Percentiles rank a stretch among this genome's conserved stretches.
These are phyloP conservation scores for Epizoanthus rinbou DNA, from an alignment of 92 coral and sea anemone species.

Conservation along the genomic window DNA sequence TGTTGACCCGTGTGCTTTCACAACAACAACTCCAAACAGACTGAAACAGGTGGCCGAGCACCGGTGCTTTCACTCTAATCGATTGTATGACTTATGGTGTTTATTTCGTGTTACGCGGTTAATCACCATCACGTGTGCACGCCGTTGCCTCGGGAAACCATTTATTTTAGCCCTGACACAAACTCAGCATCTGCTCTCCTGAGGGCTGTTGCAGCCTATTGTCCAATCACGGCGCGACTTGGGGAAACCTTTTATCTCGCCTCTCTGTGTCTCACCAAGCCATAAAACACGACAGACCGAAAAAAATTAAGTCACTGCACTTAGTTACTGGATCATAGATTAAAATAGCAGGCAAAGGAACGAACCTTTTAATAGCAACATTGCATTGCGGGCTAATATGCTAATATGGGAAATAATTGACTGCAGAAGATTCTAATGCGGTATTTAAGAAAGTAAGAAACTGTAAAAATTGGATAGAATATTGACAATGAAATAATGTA, in stretches of 20 bases:
- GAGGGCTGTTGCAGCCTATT: too few relatives aligned
- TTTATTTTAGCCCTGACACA: conserved; percentile 74
- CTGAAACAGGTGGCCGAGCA: conserved; percentile 78
- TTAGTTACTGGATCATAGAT: conserved; percentile 59
- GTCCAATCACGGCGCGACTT: too few relatives aligned
- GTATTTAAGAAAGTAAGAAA: too few relatives aligned
- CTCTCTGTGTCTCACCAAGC: too few relatives aligned
- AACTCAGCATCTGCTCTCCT: conserved; percentile 32
- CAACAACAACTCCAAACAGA: conserved; percentile 65
- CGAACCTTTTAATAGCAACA: background rate
- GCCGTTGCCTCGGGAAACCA: conserved; percentile 66
- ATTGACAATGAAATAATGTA: background rate
- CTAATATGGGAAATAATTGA: background rate
- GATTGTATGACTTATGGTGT: conserved; percentile 70
- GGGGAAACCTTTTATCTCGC: too few relatives aligned
- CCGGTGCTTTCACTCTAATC: conserved; percentile 67
- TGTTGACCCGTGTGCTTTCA: conserved; percentile 57
- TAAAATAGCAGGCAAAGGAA: conserved; percentile 52
- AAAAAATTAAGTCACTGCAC: conserved; percentile 67
- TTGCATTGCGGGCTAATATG: background rate
- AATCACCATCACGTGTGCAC: conserved; percentile 63
- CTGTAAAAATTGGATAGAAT: background rate
- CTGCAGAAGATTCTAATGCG: background rate
- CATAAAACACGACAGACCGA: conserved; percentile 39
- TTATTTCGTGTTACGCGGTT: conserved; percentile 67